These are phyloP conservation scores for Acleris cristana DNA, from an alignment of 2,888 invertebrate genomes.

Conservation along the genomic window DNA sequence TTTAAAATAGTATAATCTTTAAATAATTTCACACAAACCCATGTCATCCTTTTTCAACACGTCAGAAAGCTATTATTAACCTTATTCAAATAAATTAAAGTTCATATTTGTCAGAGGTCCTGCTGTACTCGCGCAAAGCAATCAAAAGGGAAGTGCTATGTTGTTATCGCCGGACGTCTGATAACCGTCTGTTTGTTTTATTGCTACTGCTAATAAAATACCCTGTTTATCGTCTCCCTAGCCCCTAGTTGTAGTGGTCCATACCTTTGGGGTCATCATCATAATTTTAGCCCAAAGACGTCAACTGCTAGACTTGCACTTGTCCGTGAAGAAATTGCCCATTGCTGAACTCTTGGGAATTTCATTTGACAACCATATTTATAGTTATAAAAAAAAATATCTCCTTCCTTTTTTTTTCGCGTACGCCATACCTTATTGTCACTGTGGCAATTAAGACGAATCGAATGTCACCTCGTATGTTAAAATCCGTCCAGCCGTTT, in stretches of 20 bases:
- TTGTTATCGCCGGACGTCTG: conserved; percentile 58
- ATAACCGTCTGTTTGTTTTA: conserved; percentile 46
- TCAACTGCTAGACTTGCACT: too few species aligned
- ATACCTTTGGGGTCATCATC: not conserved
- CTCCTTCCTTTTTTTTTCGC: too few species aligned
- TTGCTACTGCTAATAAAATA: conserved; percentile 35
- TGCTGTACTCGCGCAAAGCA: conserved; percentile 42
- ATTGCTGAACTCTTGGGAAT: too few species aligned
- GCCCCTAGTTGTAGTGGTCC: conserved; percentile 9
- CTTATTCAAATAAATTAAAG: not conserved
- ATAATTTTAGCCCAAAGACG: too few species aligned
- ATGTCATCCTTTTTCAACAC: not conserved
- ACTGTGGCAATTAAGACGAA: too few species aligned
- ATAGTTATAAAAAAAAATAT: too few species aligned
- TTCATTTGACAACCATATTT: too few species aligned
- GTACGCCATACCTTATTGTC: too few species aligned
- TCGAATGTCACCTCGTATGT: too few species aligned
- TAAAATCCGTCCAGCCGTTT: too few species aligned
- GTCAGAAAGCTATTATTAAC: not conserved
- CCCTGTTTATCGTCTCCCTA: not conserved
- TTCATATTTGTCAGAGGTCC: not conserved
- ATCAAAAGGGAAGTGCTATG: conserved; percentile 53
- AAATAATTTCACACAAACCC: not conserved
- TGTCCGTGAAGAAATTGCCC: too few species aligned
- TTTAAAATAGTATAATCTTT: too few species aligned